phyloP scores from a whole-genome alignment of 2,888 invertebrate species.

The Napeogenes inachia region DNA sequence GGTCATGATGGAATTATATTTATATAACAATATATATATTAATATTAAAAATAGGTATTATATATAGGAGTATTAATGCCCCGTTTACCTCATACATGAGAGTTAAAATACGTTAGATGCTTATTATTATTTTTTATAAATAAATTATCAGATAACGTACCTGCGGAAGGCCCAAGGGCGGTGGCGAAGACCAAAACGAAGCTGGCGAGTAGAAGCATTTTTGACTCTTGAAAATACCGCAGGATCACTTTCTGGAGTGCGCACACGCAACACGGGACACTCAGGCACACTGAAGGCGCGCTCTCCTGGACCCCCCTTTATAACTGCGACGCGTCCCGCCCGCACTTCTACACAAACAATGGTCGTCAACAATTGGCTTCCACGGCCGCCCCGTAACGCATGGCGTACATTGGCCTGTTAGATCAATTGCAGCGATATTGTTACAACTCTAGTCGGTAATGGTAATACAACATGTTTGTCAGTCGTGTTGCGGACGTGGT shows the following conservation, averaged over 20 bases:
- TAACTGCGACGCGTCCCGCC: slow-evolving; percentile 72
- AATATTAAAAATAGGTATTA: no score
- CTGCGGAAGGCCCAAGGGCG: slow-evolving; percentile 72
- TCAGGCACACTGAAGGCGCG: slow-evolving; percentile 75
- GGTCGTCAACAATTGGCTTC: slow-evolving; percentile 43
- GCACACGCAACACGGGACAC: slow-evolving; percentile 72
- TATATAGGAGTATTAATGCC: no score
- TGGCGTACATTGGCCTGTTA: slow-evolving; percentile 47
- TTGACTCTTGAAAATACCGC: slow-evolving; percentile 39
- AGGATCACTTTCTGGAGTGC: slow-evolving; percentile 58
- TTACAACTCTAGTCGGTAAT: slow-evolving; percentile 38
- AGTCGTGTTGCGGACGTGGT: slow-evolving; percentile 20
- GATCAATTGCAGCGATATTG: slow-evolving; percentile 18
- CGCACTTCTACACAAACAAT: slow-evolving; percentile 49
- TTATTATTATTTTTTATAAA: slow-evolving; percentile 6
- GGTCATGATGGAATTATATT: no score
- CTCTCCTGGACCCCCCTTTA: slow-evolving; percentile 72
- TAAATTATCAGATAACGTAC: slow-evolving; percentile 52
- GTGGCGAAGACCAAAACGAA: slow-evolving; percentile 75
- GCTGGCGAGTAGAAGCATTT: slow-evolving; percentile 74
- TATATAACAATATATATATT: no score
- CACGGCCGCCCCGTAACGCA: slow-evolving; percentile 39
- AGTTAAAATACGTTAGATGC: slow-evolving; percentile 11
- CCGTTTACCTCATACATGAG: not conserved
- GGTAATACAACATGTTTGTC: slow-evolving; percentile 30